Base-by-base conservation (phyloP, 2,113 vertebrate genomes). In the Chloropsis hardwickii region DNA sequence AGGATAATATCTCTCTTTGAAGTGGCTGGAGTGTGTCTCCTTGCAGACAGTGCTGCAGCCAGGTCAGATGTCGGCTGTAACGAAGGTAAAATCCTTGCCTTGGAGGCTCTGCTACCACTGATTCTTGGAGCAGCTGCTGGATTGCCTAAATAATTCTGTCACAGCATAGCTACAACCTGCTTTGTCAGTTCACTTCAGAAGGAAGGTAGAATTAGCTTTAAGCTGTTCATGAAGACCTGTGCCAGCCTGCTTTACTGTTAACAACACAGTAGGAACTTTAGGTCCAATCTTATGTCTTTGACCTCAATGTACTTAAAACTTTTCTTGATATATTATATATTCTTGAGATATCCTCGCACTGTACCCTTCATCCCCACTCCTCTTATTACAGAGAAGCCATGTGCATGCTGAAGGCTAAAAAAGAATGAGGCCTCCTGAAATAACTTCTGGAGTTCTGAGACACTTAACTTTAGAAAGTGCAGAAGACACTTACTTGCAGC, bases 61-160 rank as follows among this genome's bases (percentile, higher is more conserved):
- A 35, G 87, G 56, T 65, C 45, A 69, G 24, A 25, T 45, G 39
- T 37, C 14, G 21, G 79, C 53, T 87, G 24, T 53, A 62, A 53
- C 16, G 9, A 37, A 72, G 71, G n/a, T 57, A n/a, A 82, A 71
- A 82, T 72, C 70, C 27, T 70, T 74, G 44, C n/a, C 42, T 62
- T 51, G 40, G 61, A 78, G 44, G 33, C 42, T 27, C 83, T 0
- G 0, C 54, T 80, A 1, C 25, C 4, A 1, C 16, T 51, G 62
- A 33, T 76, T 44, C 20, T 56, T 54, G 48, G 45, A 92, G 45
- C 45, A 65, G 14, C 40, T 76, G 54, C 58, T 65, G 11, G 28
- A 14, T 60, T 56, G 24, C 31, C 57, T 44, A 45, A 50, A 22
- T 29, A 7, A 1, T 71, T 65, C 35, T 66, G 67, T 54, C 35